These are phyloP conservation scores for Microctenopoma lineatum DNA, from an alignment of 2,797 vertebrate species.

Conservation along the genomic window DNA sequence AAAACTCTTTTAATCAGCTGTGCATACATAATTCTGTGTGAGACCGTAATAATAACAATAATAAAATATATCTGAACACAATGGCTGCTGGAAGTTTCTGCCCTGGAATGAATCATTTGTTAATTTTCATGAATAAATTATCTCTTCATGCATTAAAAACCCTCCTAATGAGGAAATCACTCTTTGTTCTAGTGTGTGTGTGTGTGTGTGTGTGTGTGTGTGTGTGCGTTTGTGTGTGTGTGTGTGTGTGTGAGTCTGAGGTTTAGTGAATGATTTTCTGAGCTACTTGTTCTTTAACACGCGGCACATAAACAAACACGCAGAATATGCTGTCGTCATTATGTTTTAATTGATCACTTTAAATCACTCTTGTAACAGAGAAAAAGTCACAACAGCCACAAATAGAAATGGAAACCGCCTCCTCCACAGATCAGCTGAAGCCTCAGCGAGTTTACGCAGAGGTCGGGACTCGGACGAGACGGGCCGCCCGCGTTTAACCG, in stretches of 20 bases:
- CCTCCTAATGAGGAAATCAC: slow-evolving; percentile 80
- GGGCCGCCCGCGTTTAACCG: too few species aligned
- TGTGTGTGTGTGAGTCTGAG: slow-evolving; percentile 41
- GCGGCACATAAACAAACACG: too few species aligned
- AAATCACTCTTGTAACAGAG: not conserved
- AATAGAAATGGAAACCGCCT: not conserved
- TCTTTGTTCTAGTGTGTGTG: slow-evolving; percentile 60
- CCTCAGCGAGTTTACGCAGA: not conserved
- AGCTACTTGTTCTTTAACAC: slow-evolving; percentile 10
- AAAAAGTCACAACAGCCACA: not conserved
- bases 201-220: slow-evolving; percentile 45
- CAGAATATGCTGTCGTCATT: too few species aligned
- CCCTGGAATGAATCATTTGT: slow-evolving; percentile 75
- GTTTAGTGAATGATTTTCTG: slow-evolving; percentile 22
- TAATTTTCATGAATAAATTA: slow-evolving; percentile 84
- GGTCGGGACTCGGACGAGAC: not conserved
- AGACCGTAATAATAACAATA: slow-evolving; percentile 67
- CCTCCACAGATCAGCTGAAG: not conserved
- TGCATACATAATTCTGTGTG: slow-evolving; percentile 58
- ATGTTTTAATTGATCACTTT: not conserved
- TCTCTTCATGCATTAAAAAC: slow-evolving; percentile 81
- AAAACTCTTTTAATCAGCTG: slow-evolving; percentile 73
- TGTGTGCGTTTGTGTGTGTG: slow-evolving; percentile 51
- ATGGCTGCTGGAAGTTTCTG: slow-evolving; percentile 64
- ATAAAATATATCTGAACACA: slow-evolving; percentile 67